A percentile compares a stretch with the other conserved stretches of the same genome.
phyloP scores from a whole-genome alignment of 1,140 invertebrate genomes.

The Drosophila pseudoananassae region DNA sequence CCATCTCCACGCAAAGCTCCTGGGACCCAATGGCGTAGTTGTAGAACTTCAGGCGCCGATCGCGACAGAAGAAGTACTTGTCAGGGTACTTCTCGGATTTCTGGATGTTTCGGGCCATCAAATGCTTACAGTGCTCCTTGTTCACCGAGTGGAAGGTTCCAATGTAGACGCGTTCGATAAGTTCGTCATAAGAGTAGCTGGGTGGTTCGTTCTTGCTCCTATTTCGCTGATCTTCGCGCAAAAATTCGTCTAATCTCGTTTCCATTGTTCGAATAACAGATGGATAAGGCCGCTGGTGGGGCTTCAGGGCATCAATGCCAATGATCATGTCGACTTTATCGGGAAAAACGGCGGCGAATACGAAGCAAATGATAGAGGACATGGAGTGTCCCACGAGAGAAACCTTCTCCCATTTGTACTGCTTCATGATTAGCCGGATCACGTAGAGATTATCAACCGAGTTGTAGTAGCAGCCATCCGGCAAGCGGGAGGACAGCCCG shows the following conservation, averaged over 20 bases:
- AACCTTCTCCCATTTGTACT: constrained; percentile 89
- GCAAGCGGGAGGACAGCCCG: constrained; percentile 88
- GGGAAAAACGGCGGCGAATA: constrained; percentile 87
- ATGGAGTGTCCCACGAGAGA: constrained; percentile 89
- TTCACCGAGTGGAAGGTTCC: constrained; percentile 85
- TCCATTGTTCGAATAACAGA: constrained; percentile 69
- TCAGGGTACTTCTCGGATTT: constrained; percentile 86
- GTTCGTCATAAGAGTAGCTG: constrained; percentile 86
- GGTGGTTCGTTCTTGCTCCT: constrained; percentile 85
- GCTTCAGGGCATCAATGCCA: constrained; percentile 87
- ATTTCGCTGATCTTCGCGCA: constrained; percentile 84
- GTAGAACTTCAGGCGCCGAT: constrained; percentile 86
- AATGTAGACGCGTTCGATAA: constrained; percentile 85
- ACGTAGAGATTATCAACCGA: constrained; percentile 86
- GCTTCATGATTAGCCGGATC: constrained; percentile 87
- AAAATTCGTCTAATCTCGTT: constrained; percentile 85
- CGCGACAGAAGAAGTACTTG: constrained; percentile 87
- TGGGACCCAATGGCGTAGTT: constrained; percentile 85
- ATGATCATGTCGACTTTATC: constrained; percentile 87
- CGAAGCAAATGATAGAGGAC: constrained; percentile 86
- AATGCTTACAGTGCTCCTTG: constrained; percentile 85
- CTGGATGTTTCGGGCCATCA: constrained; percentile 86
- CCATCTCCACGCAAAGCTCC: constrained; percentile 85
- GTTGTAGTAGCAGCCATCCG: constrained; percentile 87
- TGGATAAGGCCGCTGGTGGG: constrained; percentile 82